Conservation (phyloP, 2,797 vertebrate species). For the Labroides dimidiatus region DNA sequence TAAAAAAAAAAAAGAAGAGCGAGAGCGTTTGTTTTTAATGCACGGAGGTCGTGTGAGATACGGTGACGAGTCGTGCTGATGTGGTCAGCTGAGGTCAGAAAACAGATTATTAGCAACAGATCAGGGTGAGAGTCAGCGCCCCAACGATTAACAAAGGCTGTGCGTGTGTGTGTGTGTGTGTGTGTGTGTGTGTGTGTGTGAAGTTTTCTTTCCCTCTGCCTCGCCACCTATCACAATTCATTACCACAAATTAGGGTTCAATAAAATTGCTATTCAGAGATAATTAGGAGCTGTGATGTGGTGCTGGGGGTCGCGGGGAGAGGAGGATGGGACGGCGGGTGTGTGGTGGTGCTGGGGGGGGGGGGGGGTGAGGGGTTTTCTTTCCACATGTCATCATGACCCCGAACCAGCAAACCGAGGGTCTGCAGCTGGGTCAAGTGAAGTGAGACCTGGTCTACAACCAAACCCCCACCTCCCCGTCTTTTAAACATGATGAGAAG, state of each 20-base stretch:
- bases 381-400: slow-evolving; percentile 68
- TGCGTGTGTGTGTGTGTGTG: slow-evolving; percentile 43
- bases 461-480: slow-evolving; percentile 24
- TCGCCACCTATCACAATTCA: slow-evolving; percentile 89
- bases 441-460: slow-evolving; percentile 80
- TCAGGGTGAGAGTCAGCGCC: slow-evolving; percentile 44
- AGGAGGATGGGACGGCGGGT: slow-evolving; percentile 39
- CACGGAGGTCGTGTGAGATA: background rate
- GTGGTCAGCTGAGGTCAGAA: slow-evolving; percentile 61
- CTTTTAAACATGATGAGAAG: too few species aligned
- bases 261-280: slow-evolving; percentile 92
- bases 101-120: slow-evolving; percentile 63
- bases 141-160: slow-evolving; percentile 57
- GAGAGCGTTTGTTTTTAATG: slow-evolving; percentile 2
- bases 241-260: slow-evolving; percentile 92
- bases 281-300: slow-evolving; percentile 89
- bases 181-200: slow-evolving; percentile 1
- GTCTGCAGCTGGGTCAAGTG: slow-evolving; percentile 85
- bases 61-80: background rate
- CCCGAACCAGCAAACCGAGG: slow-evolving; percentile 73
- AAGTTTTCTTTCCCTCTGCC: slow-evolving; percentile 78
- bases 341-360: slow-evolving; percentile 61
- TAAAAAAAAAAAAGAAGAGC: background rate
- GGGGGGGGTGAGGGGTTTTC: slow-evolving; percentile 58
- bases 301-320: slow-evolving; percentile 58